Evolutionary conservation across 2,113 vertebrate genomes (phyloP), one percentile per base, ranked within the genome.

Genomic region (Eleginops maclovinus): DNA sequence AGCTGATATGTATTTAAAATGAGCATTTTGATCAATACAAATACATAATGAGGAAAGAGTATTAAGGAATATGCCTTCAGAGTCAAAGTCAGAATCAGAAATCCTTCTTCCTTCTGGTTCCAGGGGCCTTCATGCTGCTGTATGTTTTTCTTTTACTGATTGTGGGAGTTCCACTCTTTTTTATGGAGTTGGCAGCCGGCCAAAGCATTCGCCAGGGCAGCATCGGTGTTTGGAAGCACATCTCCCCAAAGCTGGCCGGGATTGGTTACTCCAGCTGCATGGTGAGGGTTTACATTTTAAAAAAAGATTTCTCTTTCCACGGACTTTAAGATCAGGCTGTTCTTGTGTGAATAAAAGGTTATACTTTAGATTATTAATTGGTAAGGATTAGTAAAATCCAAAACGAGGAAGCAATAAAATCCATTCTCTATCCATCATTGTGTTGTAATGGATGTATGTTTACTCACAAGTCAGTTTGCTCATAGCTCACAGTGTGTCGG

Each of bases 231-330:
- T 96, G 96, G 96, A 96, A 95, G 75, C 91, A 94, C 89, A 93
- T 96, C 58, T 93, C 94, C 16, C 96, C 96, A 1, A 95, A 93
- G 26, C 85, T 96, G 72, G 89, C 86, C 1, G 96, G 96, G 40
- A 92, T 97, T 1, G 96, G 96, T 44, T 96, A 94, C 77, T 94
- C 95, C 77, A 96, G 95, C 92, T 95, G 96, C 68, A 54, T 96
- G 92, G 96, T 96, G 88, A 94, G 93, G 5, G 51, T 19, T 44
- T 50, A 9, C 1, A 1, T 9, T 9, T 8, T 31, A 7, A 7
- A 7, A 8, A 4, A 7, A 46, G 1, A 14, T 14, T 17, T 40
- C 12, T 15, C 59, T 36, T 49, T 21, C 17, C 49, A 16, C 49
- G 53, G 41, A 6, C 12, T 66, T 80, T 77, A 4, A 3, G 13